These are phyloP conservation scores for Andrena dorsata DNA, from an alignment of 2,888 invertebrate genomes.

Conservation along the genomic window DNA sequence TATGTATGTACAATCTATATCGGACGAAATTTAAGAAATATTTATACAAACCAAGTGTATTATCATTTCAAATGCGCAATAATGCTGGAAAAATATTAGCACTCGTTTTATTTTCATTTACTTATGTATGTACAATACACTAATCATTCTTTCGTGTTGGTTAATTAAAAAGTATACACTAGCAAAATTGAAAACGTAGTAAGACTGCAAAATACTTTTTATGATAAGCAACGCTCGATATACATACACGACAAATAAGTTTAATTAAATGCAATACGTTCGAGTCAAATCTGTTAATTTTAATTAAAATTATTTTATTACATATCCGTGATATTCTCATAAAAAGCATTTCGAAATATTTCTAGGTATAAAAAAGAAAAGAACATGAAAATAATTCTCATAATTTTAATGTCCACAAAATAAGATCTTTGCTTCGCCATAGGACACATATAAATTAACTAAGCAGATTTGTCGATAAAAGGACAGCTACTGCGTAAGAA, in stretches of 20 bases:
- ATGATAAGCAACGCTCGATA: constrained; percentile 21
- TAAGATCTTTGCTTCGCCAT: constrained; percentile 16
- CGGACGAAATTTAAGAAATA: constrained; percentile 39
- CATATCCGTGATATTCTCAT: neutral
- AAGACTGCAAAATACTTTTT: constrained; percentile 38
- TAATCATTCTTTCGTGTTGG: constrained; percentile 41
- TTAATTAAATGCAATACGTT: constrained; percentile 2
- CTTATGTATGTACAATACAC: constrained; percentile 52
- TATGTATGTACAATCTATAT: constrained; percentile 23
- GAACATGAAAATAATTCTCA: constrained; percentile 24
- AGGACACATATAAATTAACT: constrained; percentile 27
- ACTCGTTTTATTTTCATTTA: constrained; percentile 67
- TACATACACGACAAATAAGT: neutral
- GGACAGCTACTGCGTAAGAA: constrained; percentile 12
- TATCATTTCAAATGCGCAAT: constrained; percentile 56
- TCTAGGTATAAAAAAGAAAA: constrained; percentile 27
- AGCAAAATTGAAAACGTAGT: constrained; percentile 17
- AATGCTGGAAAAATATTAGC: constrained; percentile 79
- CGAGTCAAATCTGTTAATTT: neutral
- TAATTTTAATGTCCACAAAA: constrained; percentile 40
- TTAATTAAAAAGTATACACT: constrained; percentile 43
- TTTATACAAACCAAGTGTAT: constrained; percentile 51
- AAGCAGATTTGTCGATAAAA: constrained; percentile 19
- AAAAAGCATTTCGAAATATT: constrained; percentile 41
- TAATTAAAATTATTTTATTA: constrained; percentile 2